A percentile compares a stretch with the other conserved stretches of the same genome.
These are phyloP conservation scores for Camptogramma bilineatum DNA, from an alignment of 2,888 invertebrate species.

Conservation along the genomic window DNA sequence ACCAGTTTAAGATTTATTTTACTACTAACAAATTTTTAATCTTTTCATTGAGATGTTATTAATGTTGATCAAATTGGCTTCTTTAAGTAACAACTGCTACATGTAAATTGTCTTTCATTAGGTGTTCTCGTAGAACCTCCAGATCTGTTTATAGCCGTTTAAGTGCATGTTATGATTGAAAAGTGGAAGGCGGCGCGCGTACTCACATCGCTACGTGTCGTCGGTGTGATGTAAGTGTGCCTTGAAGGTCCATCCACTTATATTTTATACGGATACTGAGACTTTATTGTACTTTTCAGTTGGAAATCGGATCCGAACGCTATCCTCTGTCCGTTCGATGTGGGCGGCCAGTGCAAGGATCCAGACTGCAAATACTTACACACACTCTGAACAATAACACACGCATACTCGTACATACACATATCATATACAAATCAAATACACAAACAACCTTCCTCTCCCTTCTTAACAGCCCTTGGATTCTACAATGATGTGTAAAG, in stretches of 20 bases:
- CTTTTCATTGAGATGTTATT: background rate
- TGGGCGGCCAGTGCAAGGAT: constrained; percentile 81
- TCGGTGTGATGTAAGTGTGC: constrained; percentile 73
- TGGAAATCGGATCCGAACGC: constrained; percentile 80
- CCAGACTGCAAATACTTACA: constrained; percentile 81
- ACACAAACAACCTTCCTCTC: constrained; percentile 40
- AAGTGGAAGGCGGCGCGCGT: constrained; percentile 65
- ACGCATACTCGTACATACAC: constrained; percentile 48
- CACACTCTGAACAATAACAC: constrained; percentile 67
- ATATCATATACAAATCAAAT: constrained; percentile 39
- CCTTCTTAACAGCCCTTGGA: constrained; percentile 57
- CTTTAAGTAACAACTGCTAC: constrained; percentile 35
- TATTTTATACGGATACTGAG: constrained; percentile 13
- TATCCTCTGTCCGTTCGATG: constrained; percentile 81
- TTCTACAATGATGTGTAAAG: constrained; percentile 75
- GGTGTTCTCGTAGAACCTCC: constrained; percentile 55
- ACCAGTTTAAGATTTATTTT: background rate
- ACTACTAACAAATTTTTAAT: background rate
- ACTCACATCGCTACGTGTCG: constrained; percentile 64
- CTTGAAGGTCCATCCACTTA: constrained; percentile 60
- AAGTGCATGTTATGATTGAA: constrained; percentile 51
- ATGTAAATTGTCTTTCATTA: constrained; percentile 50
- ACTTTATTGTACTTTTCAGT: constrained; percentile 62
- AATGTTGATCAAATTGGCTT: constrained; percentile 21
- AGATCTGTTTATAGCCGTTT: constrained; percentile 56